phyloP scores from a whole-genome alignment of 2,797 vertebrate species.

The Sebastes kiyomatsui region DNA sequence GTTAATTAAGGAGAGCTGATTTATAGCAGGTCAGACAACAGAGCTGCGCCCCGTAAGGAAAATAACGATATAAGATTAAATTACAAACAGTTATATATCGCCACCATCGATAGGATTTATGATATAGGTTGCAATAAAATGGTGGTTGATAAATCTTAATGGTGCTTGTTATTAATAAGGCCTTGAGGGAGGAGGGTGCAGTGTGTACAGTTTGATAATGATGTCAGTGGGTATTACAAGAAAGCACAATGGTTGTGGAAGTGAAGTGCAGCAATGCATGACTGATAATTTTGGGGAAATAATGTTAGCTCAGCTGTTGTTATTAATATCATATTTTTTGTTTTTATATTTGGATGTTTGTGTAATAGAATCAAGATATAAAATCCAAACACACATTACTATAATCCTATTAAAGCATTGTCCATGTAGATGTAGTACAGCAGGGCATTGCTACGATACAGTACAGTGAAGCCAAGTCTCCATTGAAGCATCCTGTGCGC shows the following conservation, averaged over 20 bases:
- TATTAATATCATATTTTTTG: not conserved
- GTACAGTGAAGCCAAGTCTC: conserved; percentile 64
- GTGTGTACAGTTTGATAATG: conserved; percentile 48
- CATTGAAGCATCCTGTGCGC: conserved; percentile 53
- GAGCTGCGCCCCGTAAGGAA: conserved; percentile 63
- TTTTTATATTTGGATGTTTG: not conserved
- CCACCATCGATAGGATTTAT: conserved; percentile 87
- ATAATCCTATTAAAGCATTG: conserved; percentile 14
- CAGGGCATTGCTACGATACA: conserved; percentile 13
- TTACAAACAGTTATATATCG: conserved; percentile 84
- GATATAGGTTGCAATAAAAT: conserved; percentile 87
- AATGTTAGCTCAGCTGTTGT: not conserved
- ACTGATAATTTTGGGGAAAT: conserved; percentile 7
- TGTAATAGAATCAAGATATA: not conserved
- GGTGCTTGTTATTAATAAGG: conserved; percentile 90
- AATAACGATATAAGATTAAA: conserved; percentile 88
- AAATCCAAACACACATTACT: not conserved
- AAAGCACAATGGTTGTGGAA: conserved; percentile 34
- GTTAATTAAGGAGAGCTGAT: conserved; percentile 90
- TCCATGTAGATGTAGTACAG: conserved; percentile 24
- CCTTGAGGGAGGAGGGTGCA: conserved; percentile 61
- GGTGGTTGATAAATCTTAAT: conserved; percentile 94
- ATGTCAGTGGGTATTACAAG: conserved; percentile 43
- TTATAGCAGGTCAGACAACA: conserved; percentile 84
- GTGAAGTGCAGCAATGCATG: not conserved